phyloP scores from a whole-genome alignment of 2,888 invertebrate genomes.

The Rhamphomyia laevipes region DNA sequence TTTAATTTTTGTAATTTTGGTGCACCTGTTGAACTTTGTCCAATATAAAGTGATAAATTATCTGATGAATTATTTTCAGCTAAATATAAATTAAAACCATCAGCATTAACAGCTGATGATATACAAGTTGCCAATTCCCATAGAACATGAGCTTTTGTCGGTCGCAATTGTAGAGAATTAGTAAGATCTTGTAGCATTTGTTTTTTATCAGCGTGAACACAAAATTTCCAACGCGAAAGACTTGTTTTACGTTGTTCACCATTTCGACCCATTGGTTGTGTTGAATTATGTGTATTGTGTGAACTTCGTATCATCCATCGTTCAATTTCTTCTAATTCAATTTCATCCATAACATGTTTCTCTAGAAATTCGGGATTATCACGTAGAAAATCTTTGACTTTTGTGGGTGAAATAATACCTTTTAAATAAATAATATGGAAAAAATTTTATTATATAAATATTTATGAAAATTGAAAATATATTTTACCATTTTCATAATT shows the following conservation, averaged over 20 bases:
- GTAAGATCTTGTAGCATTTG: constrained; percentile 50
- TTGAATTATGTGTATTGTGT: constrained; percentile 39
- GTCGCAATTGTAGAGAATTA: constrained; percentile 46
- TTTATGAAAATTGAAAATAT: neutral
- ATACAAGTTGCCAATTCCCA: constrained; percentile 56
- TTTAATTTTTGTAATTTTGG: constrained; percentile 24
- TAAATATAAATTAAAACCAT: constrained; percentile 51
- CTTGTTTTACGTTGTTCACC: constrained; percentile 42
- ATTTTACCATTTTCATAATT: constrained; percentile 9
- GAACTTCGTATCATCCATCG: constrained; percentile 50
- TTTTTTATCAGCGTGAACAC: constrained; percentile 51
- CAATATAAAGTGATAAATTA: constrained; percentile 32
- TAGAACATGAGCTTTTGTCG: constrained; percentile 50
- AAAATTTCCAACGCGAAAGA: constrained; percentile 45
- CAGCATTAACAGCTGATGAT: constrained; percentile 51
- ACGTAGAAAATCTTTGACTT: constrained; percentile 44
- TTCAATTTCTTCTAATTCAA: constrained; percentile 51
- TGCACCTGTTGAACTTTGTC: constrained; percentile 27
- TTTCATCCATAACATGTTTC: constrained; percentile 47
- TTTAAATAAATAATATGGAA: neutral
- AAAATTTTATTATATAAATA: neutral
- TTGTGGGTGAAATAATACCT: constrained; percentile 20
- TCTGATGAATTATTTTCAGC: constrained; percentile 38
- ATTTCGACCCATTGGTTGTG: constrained; percentile 18
- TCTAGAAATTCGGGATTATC: constrained; percentile 55